Conservation (phyloP, 1,140 invertebrate species). For the Panagrolaimus sp. region DNA sequence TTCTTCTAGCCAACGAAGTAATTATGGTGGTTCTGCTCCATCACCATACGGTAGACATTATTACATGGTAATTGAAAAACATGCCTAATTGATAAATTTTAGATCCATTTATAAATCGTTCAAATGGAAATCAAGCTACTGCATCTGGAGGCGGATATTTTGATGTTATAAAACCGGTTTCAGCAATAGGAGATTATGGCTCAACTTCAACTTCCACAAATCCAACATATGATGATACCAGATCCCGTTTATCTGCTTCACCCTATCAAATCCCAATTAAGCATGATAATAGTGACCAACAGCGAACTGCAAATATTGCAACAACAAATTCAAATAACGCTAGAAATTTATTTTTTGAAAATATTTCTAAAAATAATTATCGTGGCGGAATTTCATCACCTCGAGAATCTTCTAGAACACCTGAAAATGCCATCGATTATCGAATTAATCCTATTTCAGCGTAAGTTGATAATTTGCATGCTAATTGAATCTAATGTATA, state of each 20-base stretch:
- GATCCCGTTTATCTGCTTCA: neutral
- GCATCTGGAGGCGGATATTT: no score
- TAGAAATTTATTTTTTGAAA: constrained; percentile 3
- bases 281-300: neutral
- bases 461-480: neutral
- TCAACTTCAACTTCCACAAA: neutral
- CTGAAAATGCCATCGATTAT: neutral
- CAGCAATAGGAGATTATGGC: no score
- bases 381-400: neutral
- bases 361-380: neutral
- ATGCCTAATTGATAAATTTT: no score
- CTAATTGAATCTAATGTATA: no score
- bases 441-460: neutral
- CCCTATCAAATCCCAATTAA: constrained; percentile 4
- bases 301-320: no score
- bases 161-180: no score
- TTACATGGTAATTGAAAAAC: no score
- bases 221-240: neutral
- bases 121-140: no score
- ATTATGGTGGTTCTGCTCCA: neutral
- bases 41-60: neutral
- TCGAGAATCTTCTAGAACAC: neutral
- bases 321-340: neutral
- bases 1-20: neutral
- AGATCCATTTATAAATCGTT: no score